A percentile compares a stretch with the other conserved stretches of the same genome.
phyloP scores from a whole-genome alignment of 1,140 invertebrate genomes.

The Ips typographus region DNA sequence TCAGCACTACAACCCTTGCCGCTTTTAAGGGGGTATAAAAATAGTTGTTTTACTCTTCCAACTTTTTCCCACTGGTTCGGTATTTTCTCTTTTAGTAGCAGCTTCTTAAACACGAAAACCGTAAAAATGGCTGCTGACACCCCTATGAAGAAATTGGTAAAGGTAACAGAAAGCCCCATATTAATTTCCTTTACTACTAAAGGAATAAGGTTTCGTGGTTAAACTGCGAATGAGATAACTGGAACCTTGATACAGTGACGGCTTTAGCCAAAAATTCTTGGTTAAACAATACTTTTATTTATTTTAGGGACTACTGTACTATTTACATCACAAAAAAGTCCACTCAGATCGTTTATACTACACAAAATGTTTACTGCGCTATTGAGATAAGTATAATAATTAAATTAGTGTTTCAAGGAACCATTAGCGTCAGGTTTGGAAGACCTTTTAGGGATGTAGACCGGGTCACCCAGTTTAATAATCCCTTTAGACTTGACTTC shows the following conservation, averaged over 20 bases:
- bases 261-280: too few species aligned
- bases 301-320: too few species aligned
- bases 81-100: constrained; percentile 22
- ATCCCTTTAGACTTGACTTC: constrained; percentile 41
- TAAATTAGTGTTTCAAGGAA: background rate
- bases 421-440: constrained; percentile 3
- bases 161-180: too few species aligned
- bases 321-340: too few species aligned
- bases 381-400: too few species aligned
- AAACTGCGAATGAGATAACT: too few species aligned
- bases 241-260: too few species aligned
- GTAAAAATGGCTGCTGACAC: background rate
- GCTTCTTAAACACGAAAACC: constrained; percentile 17
- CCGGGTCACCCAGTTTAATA: constrained; percentile 44
- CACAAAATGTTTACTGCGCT: too few species aligned
- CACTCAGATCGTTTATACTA: too few species aligned
- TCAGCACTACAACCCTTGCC: constrained; percentile 40
- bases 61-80: constrained; percentile 42
- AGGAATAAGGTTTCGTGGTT: too few species aligned
- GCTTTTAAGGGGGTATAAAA: constrained; percentile 49
- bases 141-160: background rate
- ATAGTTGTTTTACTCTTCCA: constrained; percentile 42
- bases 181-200: too few species aligned
- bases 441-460: constrained; percentile 34
- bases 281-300: too few species aligned